Conservation (phyloP, 2,797 vertebrate species). For the Mionectes olivaceus region DNA sequence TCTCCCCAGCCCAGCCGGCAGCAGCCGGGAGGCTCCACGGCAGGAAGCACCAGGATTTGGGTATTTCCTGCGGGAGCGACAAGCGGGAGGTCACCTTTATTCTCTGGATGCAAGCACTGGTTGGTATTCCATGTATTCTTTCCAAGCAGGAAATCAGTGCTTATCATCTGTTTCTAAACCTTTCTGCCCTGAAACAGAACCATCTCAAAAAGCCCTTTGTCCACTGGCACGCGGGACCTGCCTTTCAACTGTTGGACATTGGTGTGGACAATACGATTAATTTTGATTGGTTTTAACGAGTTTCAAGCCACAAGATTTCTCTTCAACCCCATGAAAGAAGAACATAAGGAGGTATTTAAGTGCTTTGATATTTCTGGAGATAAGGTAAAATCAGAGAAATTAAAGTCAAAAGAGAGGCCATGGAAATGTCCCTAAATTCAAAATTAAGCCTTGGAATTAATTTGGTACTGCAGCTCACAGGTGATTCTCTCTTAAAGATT, state of each 20-base stretch:
- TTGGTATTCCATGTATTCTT: neutral
- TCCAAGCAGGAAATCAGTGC: neutral
- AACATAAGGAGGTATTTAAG: slow-evolving; percentile 55
- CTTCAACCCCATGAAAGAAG: slow-evolving; percentile 66
- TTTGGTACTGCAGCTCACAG: neutral
- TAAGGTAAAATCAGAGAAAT: slow-evolving; percentile 39
- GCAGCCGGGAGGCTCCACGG: rapidly evolving
- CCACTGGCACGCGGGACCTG: slow-evolving; percentile 33
- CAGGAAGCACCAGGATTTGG: slow-evolving; percentile 18
- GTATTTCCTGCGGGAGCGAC: neutral
- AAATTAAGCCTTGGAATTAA: neutral
- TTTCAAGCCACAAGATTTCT: slow-evolving; percentile 66
- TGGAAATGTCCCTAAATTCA: neutral
- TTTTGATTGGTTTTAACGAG: neutral
- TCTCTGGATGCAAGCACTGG: neutral
- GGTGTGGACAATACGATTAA: neutral
- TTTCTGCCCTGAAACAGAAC: slow-evolving; percentile 34
- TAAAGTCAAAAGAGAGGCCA: neutral
- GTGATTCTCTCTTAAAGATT: neutral
- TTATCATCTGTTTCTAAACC: neutral
- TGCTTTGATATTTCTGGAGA: slow-evolving; percentile 61
- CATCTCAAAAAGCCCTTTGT: slow-evolving; percentile 65
- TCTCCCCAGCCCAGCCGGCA: neutral
- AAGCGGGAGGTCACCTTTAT: neutral
- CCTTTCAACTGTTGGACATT: slow-evolving; percentile 67